Base-by-base conservation (phyloP, 2,888 invertebrate species). In the Physocephala rufipes region DNA sequence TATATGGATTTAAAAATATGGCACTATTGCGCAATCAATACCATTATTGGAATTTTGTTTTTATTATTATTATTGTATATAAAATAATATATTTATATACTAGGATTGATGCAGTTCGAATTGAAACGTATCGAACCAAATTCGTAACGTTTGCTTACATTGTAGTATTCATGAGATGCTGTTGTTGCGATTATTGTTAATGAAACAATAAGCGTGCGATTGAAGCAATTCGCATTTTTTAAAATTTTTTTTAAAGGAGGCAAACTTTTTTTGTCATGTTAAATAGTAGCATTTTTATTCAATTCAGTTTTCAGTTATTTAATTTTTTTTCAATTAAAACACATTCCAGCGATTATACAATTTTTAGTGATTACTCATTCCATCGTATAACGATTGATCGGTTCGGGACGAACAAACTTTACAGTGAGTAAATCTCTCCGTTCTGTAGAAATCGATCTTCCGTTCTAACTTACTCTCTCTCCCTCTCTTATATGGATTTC, bases 1-100 rank as follows among this genome's bases (percentile, higher is more conserved):
- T 13, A 19, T 55, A 55, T 55, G 28, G 9, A 62, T 62, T 43
- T 12, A 51, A 51, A 30, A 65, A 51, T 16, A 49, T 65, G 65
- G 65, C 65, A 28, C 65, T 65, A 13, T 65, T 65, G 49, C 65
- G 51, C 28, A 51, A 65, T 65, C 65, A 65, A n/a, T 36, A 16
- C 43, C 55, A 30, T n/a, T 36, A 16, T 43, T 78, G 76, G 76
- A 74, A 66, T 49, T 58, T 45, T 49, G 26, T 63, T 53, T 59
- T 62, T 45, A 53, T 47, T 61, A 47, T 43, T 19, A 62, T 49
- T 71, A 24, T 59, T 72, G 28, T 59, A 72, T 47, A 64, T 51
- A 28, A 12, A 7, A 36, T 36, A 36, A 36, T 36, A 36, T 36
- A 36, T 36, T 36, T 36, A 36, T 36, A 36, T 36, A n/a, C n/a